Evolutionary conservation across 2,113 vertebrate genomes (phyloP), one percentile per base, ranked within the genome.

Genomic region (Menura novaehollandiae): DNA sequence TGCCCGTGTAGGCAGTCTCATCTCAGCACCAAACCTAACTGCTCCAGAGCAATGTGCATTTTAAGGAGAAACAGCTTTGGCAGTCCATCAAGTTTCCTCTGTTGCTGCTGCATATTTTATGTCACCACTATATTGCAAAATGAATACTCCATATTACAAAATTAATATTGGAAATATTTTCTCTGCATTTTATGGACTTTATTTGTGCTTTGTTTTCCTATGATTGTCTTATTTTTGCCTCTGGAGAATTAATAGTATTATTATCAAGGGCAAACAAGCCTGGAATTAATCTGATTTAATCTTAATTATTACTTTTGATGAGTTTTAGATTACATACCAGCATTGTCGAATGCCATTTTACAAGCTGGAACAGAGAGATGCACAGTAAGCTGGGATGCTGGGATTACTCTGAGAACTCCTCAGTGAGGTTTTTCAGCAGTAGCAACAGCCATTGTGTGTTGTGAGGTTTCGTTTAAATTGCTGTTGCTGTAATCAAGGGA

Each of bases 51-150:
- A 90, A 87, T 84, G 83, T 64, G 49, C n/a, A 13, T 84, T 81
- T 87, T 92, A 86, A 97, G 73, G 56, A 93, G 88, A 94, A 96
- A 89, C 60, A 89, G 88, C 80, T 92, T 88, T 79, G 69, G 69
- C 79, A 78, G 56, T 23, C 76, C 55, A 41, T 95, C 95, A 59
- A 15, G 55, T 90, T 81, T 63, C 63, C 51, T 76, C 51, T 51
- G 44, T 71, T 64, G 44, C 60, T 86, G 88, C 76, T 80, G 49
- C 49, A 20, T 89, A 72, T 82, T 92, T 95, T 89, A 75, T 69
- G 83, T 89, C 76, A 80, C 56, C 63, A 88, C 49, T 66, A 20
- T 60, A 81, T 56, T 81, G 77, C 39, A 90, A 84, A 91, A 93
- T n/a, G 55, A 94, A 80, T 72, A 47, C 41, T 81, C 55, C 11